These are phyloP conservation scores for Sitodiplosis mosellana DNA, from an alignment of 1,140 invertebrate species.

Conservation along the genomic window DNA sequence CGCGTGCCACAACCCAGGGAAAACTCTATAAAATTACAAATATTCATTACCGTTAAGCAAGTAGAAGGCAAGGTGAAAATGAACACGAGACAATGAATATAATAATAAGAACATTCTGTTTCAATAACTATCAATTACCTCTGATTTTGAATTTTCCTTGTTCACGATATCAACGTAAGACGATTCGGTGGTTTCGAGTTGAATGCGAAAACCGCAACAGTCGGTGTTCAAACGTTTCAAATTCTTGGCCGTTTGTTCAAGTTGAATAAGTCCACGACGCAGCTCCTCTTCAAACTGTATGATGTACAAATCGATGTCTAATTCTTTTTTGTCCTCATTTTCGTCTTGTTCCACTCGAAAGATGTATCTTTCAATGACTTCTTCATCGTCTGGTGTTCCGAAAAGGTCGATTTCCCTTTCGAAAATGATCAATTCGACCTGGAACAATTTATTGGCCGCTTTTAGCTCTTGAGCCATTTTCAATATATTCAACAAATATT, in stretches of 20 bases:
- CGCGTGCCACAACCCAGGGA: background rate
- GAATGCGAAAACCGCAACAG: background rate
- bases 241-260: background rate
- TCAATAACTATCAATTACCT: too few species aligned
- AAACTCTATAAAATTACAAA: background rate
- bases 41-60: too few species aligned
- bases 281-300: background rate
- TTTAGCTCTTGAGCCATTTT: conserved; percentile 10
- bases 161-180: background rate
- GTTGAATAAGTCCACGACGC: background rate
- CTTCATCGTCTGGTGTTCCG: too few species aligned
- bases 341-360: conserved; percentile 1
- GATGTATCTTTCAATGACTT: conserved; percentile 10
- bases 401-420: conserved; percentile 6
- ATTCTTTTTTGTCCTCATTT: background rate
- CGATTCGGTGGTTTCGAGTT: background rate
- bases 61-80: too few species aligned
- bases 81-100: too few species aligned
- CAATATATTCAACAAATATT: conserved; percentile 14
- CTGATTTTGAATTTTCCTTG: background rate
- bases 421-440: conserved; percentile 14
- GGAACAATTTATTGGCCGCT: conserved; percentile 5
- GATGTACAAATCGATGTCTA: background rate
- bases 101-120: too few species aligned
- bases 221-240: background rate